phyloP scores from a whole-genome alignment of 2,888 invertebrate genomes.

The Aethes cnicana region DNA sequence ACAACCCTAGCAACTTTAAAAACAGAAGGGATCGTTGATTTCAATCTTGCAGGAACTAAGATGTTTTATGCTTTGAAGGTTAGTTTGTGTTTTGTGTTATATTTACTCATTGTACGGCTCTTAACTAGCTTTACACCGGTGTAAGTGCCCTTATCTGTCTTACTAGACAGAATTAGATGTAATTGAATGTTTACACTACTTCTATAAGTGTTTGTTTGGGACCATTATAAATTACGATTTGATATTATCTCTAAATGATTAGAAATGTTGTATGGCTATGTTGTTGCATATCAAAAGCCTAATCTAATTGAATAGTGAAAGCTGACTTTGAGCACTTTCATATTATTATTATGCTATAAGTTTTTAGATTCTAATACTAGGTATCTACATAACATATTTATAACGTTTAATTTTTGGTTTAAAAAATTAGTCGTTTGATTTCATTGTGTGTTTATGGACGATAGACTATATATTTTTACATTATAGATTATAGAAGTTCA shows the following conservation, averaged over 20 bases:
- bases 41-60: constrained; percentile 15
- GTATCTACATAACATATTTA: too few relatives aligned
- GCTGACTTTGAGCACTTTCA: too few relatives aligned
- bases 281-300: too few relatives aligned
- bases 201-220: constrained; percentile 17
- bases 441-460: too few relatives aligned
- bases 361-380: too few relatives aligned
- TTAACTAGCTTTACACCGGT: neutral
- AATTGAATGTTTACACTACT: neutral
- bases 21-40: constrained; percentile 49
- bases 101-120: neutral
- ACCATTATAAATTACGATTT: constrained; percentile 11
- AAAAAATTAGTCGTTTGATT: too few relatives aligned
- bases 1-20: constrained; percentile 45
- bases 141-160: constrained; percentile 1
- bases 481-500: too few relatives aligned
- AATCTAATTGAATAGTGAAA: too few relatives aligned
- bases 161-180: neutral
- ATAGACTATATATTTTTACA: too few relatives aligned
- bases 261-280: too few relatives aligned
- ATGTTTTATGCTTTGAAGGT: neutral
- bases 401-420: too few relatives aligned
- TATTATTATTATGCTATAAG: too few relatives aligned
- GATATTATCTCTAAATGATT: neutral
- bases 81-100: neutral